Evolutionary conservation across 2,797 vertebrate species (phyloP).

Genomic region (Alosa sapidissima): DNA sequence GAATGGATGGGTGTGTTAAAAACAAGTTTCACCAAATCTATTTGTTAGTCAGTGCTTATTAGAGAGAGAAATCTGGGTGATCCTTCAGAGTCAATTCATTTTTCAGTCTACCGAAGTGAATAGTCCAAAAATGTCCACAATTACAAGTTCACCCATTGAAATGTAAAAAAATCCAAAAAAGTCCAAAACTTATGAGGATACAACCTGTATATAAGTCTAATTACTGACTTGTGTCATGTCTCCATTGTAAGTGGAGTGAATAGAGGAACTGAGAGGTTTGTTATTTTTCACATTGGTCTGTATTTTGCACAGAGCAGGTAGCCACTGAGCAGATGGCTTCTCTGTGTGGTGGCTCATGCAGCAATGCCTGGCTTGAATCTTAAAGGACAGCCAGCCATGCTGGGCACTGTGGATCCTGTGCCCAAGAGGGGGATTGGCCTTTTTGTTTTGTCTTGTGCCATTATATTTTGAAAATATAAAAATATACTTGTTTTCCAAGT

Average conservation of each 20-base stretch:
- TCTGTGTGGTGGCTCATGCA: conserved; percentile 44
- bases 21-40: neutral
- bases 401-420: conserved; percentile 22
- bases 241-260: neutral
- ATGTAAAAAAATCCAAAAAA: too few relatives aligned
- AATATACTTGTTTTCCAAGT: neutral
- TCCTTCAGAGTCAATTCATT: too few relatives aligned
- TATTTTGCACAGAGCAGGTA: conserved; percentile 38
- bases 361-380: conserved; percentile 41
- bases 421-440: neutral
- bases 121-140: too few relatives aligned
- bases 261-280: neutral
- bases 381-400: conserved; percentile 48
- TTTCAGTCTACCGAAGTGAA: neutral
- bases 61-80: neutral
- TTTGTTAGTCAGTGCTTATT: neutral
- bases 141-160: neutral
- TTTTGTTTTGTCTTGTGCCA: neutral
- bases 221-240: neutral
- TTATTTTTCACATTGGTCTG: neutral
- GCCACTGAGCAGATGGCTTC: conserved; percentile 52
- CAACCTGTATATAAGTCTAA: too few relatives aligned
- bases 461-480: neutral
- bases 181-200: too few relatives aligned
- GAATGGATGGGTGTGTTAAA: neutral